Evolutionary conservation across 2,113 vertebrate genomes (phyloP).

Genomic region (Stegastes partitus): DNA sequence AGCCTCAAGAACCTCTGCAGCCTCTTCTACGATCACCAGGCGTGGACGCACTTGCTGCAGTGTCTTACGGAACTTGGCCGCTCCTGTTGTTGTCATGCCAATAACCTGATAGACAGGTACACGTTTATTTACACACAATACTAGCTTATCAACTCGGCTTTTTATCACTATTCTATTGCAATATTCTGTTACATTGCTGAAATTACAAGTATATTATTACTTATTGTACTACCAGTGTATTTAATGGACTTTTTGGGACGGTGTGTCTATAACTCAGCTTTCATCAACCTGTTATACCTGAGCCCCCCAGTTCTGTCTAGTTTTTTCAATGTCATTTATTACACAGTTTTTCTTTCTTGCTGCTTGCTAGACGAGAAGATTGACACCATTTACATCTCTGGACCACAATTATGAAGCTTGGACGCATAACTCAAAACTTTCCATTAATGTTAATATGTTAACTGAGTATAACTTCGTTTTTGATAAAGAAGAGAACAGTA

Average conservation of each 20-base stretch:
- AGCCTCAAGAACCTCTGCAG: conserved; percentile 95
- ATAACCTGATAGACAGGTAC: conserved; percentile 79
- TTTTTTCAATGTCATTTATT: background rate
- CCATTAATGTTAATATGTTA: no score
- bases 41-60: conserved; percentile 88
- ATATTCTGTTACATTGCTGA: background rate
- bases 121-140: conserved; percentile 11
- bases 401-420: no score
- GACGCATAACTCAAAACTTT: no score
- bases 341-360: background rate
- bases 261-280: no score
- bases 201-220: background rate
- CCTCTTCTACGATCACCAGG: conserved; percentile 95
- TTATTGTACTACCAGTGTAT: no score
- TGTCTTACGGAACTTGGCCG: conserved; percentile 90
- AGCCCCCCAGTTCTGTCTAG: no score
- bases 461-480: no score
- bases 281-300: no score
- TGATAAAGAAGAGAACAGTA: no score
- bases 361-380: no score
- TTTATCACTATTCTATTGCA: background rate
- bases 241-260: no score
- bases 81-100: conserved; percentile 98
- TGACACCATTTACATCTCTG: no score
- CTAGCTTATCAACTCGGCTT: background rate